Evolutionary conservation across 2,797 vertebrate species (phyloP), one percentile per base, ranked within the genome.

Genomic region (Rhabdophis nuchalis): DNA sequence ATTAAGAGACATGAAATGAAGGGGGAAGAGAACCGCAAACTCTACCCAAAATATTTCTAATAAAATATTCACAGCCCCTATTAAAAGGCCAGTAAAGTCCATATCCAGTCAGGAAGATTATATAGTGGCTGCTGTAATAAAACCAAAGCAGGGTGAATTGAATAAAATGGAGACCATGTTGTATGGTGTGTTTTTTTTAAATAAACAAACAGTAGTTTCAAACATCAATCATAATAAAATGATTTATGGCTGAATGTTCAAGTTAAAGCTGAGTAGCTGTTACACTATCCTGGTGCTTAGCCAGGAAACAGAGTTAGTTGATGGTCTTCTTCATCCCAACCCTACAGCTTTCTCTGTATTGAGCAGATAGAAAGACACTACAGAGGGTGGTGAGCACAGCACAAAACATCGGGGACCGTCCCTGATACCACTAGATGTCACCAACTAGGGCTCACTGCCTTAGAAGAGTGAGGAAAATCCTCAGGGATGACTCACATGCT

Each of bases 21-120:
- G 95, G 92, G 72, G 92, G 32, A 96, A 96, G 90, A 41, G 95
- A 95, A 91, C 93, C 58, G 23, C 52, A 93, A 82, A 60, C 52
- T 92, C 95, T 94, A 93, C 92, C 85, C 91, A 86, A 95, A 94
- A 93, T 54, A 92, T 95, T 94, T 92, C 60, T 91, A 95, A 95
- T 94, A 94, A 94, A 97, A 96, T 94, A 96, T 96, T 96, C 92
- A 92, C 94, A 89, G 94, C 93, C 96, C 86, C 93, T 89, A 93
- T 25, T 32, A 94, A 77, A 85, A 90, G 93, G 72, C 36, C 60
- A 95, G 87, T 95, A 92, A 94, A 95, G 95, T 95, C 92, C 94
- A 91, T 52, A 94, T 90, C 90, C 92, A 85, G 0, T 93, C 92
- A 89, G 64, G 91, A 93, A 89, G 56, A 94, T 77, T 93, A 86